Evolutionary conservation across 2,797 vertebrate species (phyloP).

Genomic region (Aeoliscus strigatus): DNA sequence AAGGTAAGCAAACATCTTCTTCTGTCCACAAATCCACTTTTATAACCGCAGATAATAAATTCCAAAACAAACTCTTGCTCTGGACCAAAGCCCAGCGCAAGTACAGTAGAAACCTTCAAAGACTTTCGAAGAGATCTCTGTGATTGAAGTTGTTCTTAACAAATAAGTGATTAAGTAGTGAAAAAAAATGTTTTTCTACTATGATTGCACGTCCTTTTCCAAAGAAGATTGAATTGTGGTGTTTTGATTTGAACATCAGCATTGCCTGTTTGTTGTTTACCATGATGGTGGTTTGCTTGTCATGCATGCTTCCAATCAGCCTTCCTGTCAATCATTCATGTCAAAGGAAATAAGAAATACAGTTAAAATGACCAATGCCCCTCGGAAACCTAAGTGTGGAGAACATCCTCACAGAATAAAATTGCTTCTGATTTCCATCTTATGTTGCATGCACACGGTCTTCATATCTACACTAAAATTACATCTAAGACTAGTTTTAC

Average conservation of each 20-base stretch:
- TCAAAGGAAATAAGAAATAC: not conserved
- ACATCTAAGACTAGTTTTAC: not conserved
- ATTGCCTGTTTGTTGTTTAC: not conserved
- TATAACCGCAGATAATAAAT: slow-evolving; percentile 1
- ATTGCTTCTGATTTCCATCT: slow-evolving; percentile 12
- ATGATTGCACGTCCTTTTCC: slow-evolving; percentile 6
- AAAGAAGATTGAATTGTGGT: not conserved
- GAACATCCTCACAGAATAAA: slow-evolving; percentile 4
- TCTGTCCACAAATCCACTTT: not conserved
- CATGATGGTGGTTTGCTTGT: slow-evolving; percentile 5
- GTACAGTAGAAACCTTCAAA: not conserved
- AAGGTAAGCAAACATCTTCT: slow-evolving; percentile 1
- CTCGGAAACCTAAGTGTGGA: slow-evolving; percentile 8
- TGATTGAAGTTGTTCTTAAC: not conserved
- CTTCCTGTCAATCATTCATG: not conserved
- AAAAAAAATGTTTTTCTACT: not conserved
- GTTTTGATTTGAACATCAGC: slow-evolving; percentile 4
- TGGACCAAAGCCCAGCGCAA: no score
- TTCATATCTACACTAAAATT: slow-evolving; percentile 3
- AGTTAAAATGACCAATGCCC: no score
- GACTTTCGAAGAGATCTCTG: not conserved
- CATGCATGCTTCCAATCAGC: slow-evolving; percentile 7
- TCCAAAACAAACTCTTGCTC: not conserved
- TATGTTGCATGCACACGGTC: not conserved
- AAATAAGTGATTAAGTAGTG: not conserved